Evolutionary conservation across 2,797 vertebrate genomes (phyloP).

Genomic region (Pseudochaenichthys georgianus): DNA sequence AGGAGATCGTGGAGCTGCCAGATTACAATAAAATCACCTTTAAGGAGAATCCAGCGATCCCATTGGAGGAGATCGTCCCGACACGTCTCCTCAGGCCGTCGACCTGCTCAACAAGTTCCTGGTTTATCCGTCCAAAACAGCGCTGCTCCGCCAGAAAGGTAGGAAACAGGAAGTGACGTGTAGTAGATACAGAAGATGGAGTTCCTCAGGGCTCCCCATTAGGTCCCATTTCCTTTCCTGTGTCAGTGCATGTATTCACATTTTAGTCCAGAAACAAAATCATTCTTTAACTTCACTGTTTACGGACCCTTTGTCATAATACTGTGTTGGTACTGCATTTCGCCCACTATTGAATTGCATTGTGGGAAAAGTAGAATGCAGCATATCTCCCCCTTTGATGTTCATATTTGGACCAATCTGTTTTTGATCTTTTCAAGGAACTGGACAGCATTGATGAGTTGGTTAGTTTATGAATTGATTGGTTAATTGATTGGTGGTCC

Average conservation of each 20-base stretch:
- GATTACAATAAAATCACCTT: constrained; percentile 96
- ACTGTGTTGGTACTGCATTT: background rate
- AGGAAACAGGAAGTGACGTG: background rate
- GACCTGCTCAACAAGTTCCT: constrained; percentile 89
- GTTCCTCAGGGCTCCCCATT: background rate
- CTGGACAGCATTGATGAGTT: too few species aligned
- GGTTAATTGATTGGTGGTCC: too few species aligned
- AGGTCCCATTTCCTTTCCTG: background rate
- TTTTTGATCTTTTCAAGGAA: too few species aligned
- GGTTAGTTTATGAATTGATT: background rate
- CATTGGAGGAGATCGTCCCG: constrained; percentile 89
- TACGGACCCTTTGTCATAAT: background rate
- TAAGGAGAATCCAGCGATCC: constrained; percentile 90
- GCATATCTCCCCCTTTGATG: too few species aligned
- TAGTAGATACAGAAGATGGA: background rate
- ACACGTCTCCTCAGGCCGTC: constrained; percentile 87
- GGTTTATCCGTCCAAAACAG: constrained; percentile 87
- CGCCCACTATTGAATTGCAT: background rate
- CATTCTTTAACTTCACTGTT: too few species aligned
- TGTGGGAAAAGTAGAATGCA: background rate
- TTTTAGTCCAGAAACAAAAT: background rate
- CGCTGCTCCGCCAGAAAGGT: constrained; percentile 89
- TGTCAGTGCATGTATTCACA: background rate
- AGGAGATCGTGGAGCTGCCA: constrained; percentile 91
- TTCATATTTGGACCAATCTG: too few species aligned